phyloP scores from a whole-genome alignment of 2,888 invertebrate species.

The Drosophila nr. perissopoda region DNA sequence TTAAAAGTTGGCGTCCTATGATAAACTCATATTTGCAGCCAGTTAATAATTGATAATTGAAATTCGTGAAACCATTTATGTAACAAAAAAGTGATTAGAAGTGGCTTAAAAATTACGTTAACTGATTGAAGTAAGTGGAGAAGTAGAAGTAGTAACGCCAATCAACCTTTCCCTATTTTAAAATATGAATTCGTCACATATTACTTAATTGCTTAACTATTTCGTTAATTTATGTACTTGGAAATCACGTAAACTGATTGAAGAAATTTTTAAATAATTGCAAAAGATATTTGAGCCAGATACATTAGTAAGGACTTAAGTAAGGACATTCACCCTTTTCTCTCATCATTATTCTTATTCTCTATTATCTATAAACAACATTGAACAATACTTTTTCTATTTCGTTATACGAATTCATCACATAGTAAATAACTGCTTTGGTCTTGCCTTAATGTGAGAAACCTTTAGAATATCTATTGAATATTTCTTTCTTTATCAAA shows the following conservation, averaged over 20 bases:
- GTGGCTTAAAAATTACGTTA: neutral
- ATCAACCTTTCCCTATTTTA: neutral
- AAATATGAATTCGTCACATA: neutral
- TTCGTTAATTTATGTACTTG: neutral
- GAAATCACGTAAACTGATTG: neutral
- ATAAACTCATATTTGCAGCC: constrained; percentile 19
- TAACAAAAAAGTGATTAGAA: neutral
- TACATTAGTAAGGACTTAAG: neutral
- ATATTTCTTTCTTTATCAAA: constrained; percentile 11
- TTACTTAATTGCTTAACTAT: neutral
- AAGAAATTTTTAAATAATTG: neutral
- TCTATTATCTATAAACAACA: neutral
- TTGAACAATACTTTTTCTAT: neutral
- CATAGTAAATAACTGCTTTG: neutral
- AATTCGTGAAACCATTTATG: neutral
- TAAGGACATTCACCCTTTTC: neutral
- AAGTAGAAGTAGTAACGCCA: neutral
- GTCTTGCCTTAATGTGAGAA: neutral
- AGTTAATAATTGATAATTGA: constrained; percentile 22
- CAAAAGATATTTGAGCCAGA: neutral
- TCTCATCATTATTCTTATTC: neutral
- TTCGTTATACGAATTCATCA: neutral
- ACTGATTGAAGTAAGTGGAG: neutral
- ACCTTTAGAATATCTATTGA: constrained; percentile 25
- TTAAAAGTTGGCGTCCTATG: constrained; percentile 12